Conservation (phyloP, 2,888 invertebrate species). For the Pollenia labialis region DNA sequence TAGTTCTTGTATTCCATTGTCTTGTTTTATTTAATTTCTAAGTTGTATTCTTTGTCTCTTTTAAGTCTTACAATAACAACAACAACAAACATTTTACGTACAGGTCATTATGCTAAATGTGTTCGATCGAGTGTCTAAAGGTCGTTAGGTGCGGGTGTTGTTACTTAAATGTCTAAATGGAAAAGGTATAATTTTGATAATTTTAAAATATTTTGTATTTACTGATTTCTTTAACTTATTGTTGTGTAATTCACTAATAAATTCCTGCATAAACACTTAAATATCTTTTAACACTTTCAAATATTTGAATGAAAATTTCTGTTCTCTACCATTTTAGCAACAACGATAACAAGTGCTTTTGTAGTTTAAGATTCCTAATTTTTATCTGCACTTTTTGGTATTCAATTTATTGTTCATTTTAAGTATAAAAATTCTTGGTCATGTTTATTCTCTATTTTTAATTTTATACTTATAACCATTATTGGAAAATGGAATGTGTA, state of each 20-base stretch:
- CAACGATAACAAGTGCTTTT: conserved; percentile 69
- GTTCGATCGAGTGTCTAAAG: conserved; percentile 44
- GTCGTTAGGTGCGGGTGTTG: conserved; percentile 69
- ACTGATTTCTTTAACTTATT: conserved; percentile 9
- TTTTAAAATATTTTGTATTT: background rate
- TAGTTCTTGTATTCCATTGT: conserved; percentile 53
- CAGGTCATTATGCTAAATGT: conserved; percentile 68
- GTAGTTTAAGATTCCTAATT: conserved; percentile 49
- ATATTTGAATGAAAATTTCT: conserved; percentile 48
- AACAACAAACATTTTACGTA: conserved; percentile 18
- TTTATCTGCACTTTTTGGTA: conserved; percentile 47
- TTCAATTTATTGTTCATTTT: conserved; percentile 71
- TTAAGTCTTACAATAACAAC: background rate
- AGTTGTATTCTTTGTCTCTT: conserved; percentile 27
- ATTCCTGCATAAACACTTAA: conserved; percentile 31
- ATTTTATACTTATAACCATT: conserved; percentile 61
- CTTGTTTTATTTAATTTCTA: conserved; percentile 39
- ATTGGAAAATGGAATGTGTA: conserved; percentile 73
- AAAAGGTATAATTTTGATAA: conserved; percentile 8
- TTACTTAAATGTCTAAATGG: conserved; percentile 37
- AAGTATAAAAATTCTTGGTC: conserved; percentile 46
- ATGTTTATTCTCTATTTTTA: conserved; percentile 3
- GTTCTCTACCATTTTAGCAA: conserved; percentile 31
- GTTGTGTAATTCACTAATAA: conserved; percentile 24
- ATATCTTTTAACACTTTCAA: conserved; percentile 61